phyloP scores from a whole-genome alignment of 2,113 vertebrate genomes.

The Lichenostomus cassidix region DNA sequence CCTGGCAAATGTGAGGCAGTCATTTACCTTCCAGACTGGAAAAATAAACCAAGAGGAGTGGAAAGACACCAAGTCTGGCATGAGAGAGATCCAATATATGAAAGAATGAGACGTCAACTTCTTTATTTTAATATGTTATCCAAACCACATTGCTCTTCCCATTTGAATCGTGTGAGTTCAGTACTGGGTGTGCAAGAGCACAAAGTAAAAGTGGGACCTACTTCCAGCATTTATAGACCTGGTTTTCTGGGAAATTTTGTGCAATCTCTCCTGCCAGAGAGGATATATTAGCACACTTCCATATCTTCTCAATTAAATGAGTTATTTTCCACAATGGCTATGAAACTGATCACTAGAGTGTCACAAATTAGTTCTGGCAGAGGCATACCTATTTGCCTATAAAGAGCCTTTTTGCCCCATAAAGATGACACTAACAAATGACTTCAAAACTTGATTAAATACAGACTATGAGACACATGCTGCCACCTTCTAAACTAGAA shows the following conservation, averaged over 20 bases:
- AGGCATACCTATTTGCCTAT: neutral
- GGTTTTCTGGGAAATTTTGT: neutral
- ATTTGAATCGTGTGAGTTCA: fast-evolving
- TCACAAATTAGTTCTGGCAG: neutral
- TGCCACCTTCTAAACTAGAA: neutral
- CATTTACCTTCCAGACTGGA: neutral
- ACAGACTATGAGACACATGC: neutral
- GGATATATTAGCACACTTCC: neutral
- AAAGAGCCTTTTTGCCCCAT: neutral
- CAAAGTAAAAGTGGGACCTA: neutral
- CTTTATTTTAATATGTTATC: neutral
- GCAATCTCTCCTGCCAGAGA: neutral
- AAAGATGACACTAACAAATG: neutral
- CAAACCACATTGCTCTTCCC: neutral
- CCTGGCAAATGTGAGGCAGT: neutral
- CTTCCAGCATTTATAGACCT: neutral
- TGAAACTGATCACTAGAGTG: neutral
- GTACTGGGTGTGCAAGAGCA: neutral
- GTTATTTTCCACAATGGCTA: neutral
- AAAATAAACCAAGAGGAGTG: neutral
- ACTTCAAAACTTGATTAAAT: neutral
- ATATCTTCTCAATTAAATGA: neutral
- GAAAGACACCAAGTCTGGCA: neutral
- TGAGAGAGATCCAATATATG: neutral
- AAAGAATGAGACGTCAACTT: neutral